These are phyloP conservation scores for Erpetoichthys calabaricus DNA, from an alignment of 2,797 vertebrate species.

Conservation along the genomic window DNA sequence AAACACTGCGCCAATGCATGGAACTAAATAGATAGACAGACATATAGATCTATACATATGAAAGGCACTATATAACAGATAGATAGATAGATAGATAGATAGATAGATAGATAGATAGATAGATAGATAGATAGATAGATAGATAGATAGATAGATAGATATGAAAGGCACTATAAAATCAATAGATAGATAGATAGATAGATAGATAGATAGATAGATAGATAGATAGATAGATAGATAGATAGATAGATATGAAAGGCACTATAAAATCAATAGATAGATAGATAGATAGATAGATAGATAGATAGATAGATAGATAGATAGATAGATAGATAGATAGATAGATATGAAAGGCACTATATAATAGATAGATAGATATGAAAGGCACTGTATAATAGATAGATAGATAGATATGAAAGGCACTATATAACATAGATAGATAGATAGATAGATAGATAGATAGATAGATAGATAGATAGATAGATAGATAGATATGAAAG, in stretches of 20 bases:
- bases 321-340: slow-evolving; percentile 6
- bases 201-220: slow-evolving; percentile 5
- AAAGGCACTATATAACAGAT: too few species aligned
- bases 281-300: slow-evolving; percentile 12
- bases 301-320: slow-evolving; percentile 5
- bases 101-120: slow-evolving; percentile 14
- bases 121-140: slow-evolving; percentile 14
- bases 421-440: too few species aligned
- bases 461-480: slow-evolving; percentile 3
- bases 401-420: slow-evolving; percentile 11
- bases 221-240: slow-evolving; percentile 15
- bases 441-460: slow-evolving; percentile 9
- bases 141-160: slow-evolving; percentile 9
- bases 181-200: neutral
- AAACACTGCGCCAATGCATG: too few species aligned
- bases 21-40: slow-evolving; percentile 15
- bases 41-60: slow-evolving; percentile 9
- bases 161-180: too few species aligned
- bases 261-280: too few species aligned
- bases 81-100: neutral
- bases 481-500: too few species aligned
- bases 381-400: too few species aligned
- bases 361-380: too few species aligned
- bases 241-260: slow-evolving; percentile 12
- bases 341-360: too few species aligned